Evolutionary conservation across 64 coral and sea anemone genomes (phyloP).

Genomic region (Actinia tenebrosa): DNA sequence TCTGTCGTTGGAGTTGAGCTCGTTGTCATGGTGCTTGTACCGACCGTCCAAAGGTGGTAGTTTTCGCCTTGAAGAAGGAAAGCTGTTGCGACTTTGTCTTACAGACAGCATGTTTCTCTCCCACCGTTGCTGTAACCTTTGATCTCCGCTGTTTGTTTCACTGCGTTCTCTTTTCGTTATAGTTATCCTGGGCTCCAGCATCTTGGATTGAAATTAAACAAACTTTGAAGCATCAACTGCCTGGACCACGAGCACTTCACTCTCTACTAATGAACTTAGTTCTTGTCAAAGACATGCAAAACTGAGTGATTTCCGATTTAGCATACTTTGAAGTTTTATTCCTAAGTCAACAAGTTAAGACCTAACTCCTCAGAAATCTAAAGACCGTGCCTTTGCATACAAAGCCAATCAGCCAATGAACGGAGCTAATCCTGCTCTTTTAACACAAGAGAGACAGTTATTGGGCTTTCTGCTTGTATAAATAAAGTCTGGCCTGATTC

Average conservation of each 20-base stretch:
- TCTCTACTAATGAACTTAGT: background rate
- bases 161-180: background rate
- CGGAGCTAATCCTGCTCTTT: background rate
- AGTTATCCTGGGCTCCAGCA: background rate
- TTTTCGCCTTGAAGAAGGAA: background rate
- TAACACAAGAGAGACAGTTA: background rate
- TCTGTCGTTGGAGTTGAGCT: background rate
- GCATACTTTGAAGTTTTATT: background rate
- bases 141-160: background rate
- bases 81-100: constrained; percentile 12
- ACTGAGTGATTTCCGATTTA: background rate
- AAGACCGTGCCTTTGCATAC: background rate
- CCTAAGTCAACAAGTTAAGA: constrained; percentile 20
- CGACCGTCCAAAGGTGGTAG: constrained; percentile 1
- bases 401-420: constrained; percentile 9
- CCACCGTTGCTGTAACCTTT: background rate
- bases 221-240: background rate
- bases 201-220: background rate
- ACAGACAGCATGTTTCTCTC: background rate
- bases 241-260: background rate
- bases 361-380: constrained; percentile 19
- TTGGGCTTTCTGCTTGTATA: constrained; percentile 5
- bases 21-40: background rate
- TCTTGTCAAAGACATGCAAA: background rate
- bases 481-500: background rate